Evolutionary conservation across 2,797 vertebrate species (phyloP), one percentile per base, ranked within the genome.

Genomic region (Allobates femoralis): DNA sequence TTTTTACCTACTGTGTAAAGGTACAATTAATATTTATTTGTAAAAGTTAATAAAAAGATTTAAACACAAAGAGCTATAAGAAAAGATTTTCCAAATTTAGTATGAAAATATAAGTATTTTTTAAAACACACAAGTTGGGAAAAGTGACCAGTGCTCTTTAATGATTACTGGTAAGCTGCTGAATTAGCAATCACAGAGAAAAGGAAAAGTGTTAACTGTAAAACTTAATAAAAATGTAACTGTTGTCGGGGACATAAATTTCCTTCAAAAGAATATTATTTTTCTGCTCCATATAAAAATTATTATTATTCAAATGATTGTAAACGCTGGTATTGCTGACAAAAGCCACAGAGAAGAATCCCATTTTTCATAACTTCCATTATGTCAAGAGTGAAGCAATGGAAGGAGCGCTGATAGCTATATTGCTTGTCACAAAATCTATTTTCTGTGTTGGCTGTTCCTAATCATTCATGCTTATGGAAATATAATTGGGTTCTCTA

Each of bases 381-480:
- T 79, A 85, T 85, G 84, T 85, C 62, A 85, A 28, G 34, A 79
- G 60, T 79, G 76, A 85, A 85, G 75, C 75, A 77, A 56, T 85
- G 60, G 83, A 67, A 73, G 73, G n/a, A 73, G 53, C n/a, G 66
- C 77, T 80, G 84, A 80, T 79, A 85, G 76, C 77, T 85, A 60
- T 80, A 85, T 85, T 85, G 64, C 64, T 79, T 80, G 84, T 85
- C 84, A 79, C 51, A 58, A 78, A 80, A 85, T 85, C 64, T 60
- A 58, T 85, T 85, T 85, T 79, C 77, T 73, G 55, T 46, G 64
- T 60, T 60, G 46, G 50, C 18, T 62, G 32, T 66, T 79, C 53
- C 75, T 73, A 79, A 85, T 85, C 77, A 73, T 85, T 85, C 84
- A 85, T 85, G 77, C 84, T 85, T 85, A 85, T 80, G 77, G 77